Base-by-base conservation (phyloP, 1,140 invertebrate genomes). In the Brachionus manjavacas region DNA sequence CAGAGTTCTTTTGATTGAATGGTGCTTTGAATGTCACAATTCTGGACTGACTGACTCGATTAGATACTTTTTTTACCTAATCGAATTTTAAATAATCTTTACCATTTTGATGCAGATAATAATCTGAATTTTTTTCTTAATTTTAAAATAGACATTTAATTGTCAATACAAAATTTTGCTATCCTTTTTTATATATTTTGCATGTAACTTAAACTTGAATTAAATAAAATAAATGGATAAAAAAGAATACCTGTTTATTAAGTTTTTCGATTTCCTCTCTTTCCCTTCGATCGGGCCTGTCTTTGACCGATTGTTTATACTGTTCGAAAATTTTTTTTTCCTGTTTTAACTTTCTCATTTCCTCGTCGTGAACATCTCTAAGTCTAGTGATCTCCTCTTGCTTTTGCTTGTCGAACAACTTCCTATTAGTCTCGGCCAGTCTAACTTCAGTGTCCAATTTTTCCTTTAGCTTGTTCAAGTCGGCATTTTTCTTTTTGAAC, bases 311-410 rank as follows among this genome's bases (percentile, higher is more conserved):
- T 84, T 89, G 89, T 85, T 89, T 88, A 80, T 89, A 89, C 23
- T 88, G 87, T 46, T 90, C 89, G 88, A 90, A 90, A 84, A 90
- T 84, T 72, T 89, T 88, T 76, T 86, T 86, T 72, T 90, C 89
- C 80, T 89, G 87, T 87, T 88, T 89, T 3, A 90, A 78, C 85
- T 89, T 89, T 85, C 88, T 89, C 80, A 88, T 87, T 86, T 90
- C 89, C 85, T 89, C 86, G n/a, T 83, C 85, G 84, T 88, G 88
- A 74, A 87, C 89, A 83, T 88, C 89, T 83, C 89, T 86, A 20
- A 90, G 80, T 83, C 87, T 85, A 64, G 86, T 86, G 11, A 90
- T 84, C 85, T 90, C 89, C 9, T 86, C 85, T 31, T 85, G 85
- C 68, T 89, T 89, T 64, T 88, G 87, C 76, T 87, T 88, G 76